These are phyloP conservation scores for Crotophaga sulcirostris DNA, from an alignment of 2,113 vertebrate genomes.

Conservation along the genomic window DNA sequence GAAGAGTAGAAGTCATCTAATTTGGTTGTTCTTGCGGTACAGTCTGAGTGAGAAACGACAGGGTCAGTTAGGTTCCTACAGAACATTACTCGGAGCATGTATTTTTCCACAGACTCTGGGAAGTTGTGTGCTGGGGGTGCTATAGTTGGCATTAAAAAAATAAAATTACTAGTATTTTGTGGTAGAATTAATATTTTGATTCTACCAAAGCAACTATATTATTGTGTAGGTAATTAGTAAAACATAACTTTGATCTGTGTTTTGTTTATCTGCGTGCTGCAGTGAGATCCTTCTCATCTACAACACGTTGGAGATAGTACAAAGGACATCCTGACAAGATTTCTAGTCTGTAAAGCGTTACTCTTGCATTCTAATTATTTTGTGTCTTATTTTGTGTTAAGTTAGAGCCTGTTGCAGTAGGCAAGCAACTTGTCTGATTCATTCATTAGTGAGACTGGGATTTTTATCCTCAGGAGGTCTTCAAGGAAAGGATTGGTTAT, in stretches of 20 bases:
- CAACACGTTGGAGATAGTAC: not conserved
- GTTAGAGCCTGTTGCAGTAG: not conserved
- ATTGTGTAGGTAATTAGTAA: not conserved
- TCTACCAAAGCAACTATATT: not conserved
- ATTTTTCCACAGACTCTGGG: not conserved
- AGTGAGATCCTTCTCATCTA: not conserved
- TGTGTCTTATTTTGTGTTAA: not conserved
- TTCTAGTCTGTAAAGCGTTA: not conserved
- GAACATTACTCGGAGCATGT: not conserved
- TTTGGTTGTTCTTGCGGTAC: not conserved
- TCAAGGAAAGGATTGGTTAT: slow-evolving; percentile 98
- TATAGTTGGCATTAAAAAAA: not conserved
- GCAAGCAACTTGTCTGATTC: not conserved
- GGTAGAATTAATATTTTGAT: not conserved
- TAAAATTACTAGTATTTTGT: not conserved
- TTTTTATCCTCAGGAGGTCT: slow-evolving; percentile 87
- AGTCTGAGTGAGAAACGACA: not conserved
- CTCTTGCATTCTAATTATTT: not conserved
- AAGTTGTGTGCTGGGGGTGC: not conserved
- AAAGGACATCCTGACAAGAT: not conserved
- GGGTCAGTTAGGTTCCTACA: not conserved
- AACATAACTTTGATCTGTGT: not conserved
- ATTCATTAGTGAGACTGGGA: slow-evolving; percentile 2
- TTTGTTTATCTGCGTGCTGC: not conserved
- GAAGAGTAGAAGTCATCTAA: not conserved